These are phyloP conservation scores for Ctenoplectra terminalis DNA, from an alignment of 1,140 invertebrate genomes.

Conservation along the genomic window DNA sequence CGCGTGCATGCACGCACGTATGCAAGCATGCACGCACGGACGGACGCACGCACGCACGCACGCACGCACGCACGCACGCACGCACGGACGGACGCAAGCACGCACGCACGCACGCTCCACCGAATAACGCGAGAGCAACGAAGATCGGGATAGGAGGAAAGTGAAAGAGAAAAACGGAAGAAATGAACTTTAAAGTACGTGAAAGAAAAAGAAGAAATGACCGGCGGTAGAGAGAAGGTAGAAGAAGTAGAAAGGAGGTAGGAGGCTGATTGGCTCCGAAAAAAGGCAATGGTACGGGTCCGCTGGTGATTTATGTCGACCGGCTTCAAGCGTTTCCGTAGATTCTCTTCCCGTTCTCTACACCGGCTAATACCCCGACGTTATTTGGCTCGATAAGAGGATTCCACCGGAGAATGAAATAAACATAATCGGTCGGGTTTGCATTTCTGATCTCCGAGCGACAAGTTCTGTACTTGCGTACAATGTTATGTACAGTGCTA, in stretches of 20 bases:
- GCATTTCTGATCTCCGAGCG: conserved; percentile 22
- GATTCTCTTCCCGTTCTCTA: conserved; percentile 74
- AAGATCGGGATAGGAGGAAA: conserved; percentile 22
- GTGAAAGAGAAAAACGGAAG: conserved; percentile 43
- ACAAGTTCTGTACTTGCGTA: not conserved
- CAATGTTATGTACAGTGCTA: no score
- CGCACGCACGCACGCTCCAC: not conserved
- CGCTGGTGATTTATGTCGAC: conserved; percentile 76
- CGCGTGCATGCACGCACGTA: conserved; percentile 11
- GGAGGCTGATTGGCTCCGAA: conserved; percentile 76
- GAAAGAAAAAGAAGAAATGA: conserved; percentile 29
- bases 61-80: conserved; percentile 24
- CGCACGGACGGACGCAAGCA: no score
- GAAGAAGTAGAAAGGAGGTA: conserved; percentile 39
- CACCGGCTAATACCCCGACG: conserved; percentile 73
- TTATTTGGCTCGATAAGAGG: conserved; percentile 78
- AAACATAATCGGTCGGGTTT: conserved; percentile 67
- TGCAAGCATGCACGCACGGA: no score
- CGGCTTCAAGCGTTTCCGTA: conserved; percentile 71
- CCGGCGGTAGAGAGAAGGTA: conserved; percentile 24
- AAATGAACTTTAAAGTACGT: not conserved
- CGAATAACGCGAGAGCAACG: conserved; percentile 25
- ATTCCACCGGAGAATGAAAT: conserved; percentile 72
- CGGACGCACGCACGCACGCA: not conserved
- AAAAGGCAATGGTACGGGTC: conserved; percentile 71